Percentiles rank a stretch among this genome's conserved stretches.
phyloP scores from a whole-genome alignment of 2,113 vertebrate genomes.

The Cryptotis parvus region DNA sequence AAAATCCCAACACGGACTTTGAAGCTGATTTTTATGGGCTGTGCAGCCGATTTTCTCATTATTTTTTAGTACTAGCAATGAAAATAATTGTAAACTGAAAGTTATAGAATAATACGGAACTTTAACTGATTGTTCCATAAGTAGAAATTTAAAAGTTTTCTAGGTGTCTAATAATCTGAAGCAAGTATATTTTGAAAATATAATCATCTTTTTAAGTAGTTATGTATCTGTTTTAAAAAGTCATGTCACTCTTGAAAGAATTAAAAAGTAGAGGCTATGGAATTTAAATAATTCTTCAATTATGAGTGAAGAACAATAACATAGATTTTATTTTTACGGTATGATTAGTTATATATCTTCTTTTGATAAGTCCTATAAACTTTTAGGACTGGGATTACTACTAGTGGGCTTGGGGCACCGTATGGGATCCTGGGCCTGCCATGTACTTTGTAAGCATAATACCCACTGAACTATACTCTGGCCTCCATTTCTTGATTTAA shows the following conservation, averaged over 20 bases:
- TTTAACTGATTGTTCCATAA: conserved; percentile 47
- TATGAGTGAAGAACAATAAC: conserved; percentile 50
- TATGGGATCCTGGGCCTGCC: too few relatives aligned
- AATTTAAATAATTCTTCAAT: conserved; percentile 63
- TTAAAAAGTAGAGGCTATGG: conserved; percentile 35
- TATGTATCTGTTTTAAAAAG: conserved; percentile 59
- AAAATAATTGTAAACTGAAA: conserved; percentile 49
- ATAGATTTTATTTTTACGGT: conserved; percentile 47
- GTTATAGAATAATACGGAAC: conserved; percentile 29
- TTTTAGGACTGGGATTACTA: too few relatives aligned
- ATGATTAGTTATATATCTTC: conserved; percentile 54
- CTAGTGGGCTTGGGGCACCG: too few relatives aligned
- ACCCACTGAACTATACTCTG: background rate
- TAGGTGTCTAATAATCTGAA: conserved; percentile 52
- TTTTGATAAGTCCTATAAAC: conserved; percentile 54
- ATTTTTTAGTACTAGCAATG: conserved; percentile 31
- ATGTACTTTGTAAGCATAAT: too few relatives aligned
- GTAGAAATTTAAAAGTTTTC: conserved; percentile 47
- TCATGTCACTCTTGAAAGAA: conserved; percentile 5
- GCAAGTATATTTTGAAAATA: conserved; percentile 35
- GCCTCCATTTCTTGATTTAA: conserved; percentile 68
- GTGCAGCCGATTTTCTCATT: conserved; percentile 22
- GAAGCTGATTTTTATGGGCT: background rate
- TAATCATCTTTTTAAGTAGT: conserved; percentile 51
- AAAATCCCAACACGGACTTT: background rate